Conservation (phyloP, 1,140 invertebrate species). For the Glossosoma conforme region DNA sequence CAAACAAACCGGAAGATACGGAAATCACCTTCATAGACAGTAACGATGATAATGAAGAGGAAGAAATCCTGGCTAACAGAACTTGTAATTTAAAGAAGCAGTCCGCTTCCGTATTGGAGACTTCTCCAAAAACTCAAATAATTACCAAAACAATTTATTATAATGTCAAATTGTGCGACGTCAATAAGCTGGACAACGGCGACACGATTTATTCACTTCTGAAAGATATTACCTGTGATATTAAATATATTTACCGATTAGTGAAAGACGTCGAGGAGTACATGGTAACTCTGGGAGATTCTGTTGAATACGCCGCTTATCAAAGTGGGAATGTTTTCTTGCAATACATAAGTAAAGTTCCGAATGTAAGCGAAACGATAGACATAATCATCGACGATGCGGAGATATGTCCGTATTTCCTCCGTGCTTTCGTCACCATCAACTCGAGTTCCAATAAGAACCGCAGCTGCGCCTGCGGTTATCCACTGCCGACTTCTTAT, state of each 20-base stretch:
- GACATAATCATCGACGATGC: conserved; percentile 41
- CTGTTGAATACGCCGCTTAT: conserved; percentile 40
- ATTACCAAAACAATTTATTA: conserved; percentile 20
- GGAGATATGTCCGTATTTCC: conserved; percentile 46
- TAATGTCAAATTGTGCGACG: conserved; percentile 21
- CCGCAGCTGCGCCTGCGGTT: conserved; percentile 46
- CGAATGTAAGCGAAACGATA: conserved; percentile 35
- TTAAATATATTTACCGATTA: conserved; percentile 40
- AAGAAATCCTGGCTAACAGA: conserved; percentile 12
- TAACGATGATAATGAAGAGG: conserved; percentile 7
- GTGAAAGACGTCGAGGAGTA: conserved; percentile 43
- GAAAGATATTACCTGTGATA: conserved; percentile 44
- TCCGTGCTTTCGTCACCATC: conserved; percentile 45
- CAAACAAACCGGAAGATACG: conserved; percentile 4
- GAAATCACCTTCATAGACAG: conserved; percentile 13
- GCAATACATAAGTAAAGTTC: conserved; percentile 37
- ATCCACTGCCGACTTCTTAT: conserved; percentile 41
- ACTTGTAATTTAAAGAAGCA: conserved; percentile 37
- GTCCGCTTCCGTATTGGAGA: conserved; percentile 29
- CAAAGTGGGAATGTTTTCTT: conserved; percentile 45
- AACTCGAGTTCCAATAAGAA: conserved; percentile 41
- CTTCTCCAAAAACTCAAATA: conserved; percentile 16
- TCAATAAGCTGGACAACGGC: conserved; percentile 21
- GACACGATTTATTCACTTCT: conserved; percentile 39
- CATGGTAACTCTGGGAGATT: conserved; percentile 36